phyloP scores from a whole-genome alignment of 2,113 vertebrate genomes.

The Nycticorax nycticorax region DNA sequence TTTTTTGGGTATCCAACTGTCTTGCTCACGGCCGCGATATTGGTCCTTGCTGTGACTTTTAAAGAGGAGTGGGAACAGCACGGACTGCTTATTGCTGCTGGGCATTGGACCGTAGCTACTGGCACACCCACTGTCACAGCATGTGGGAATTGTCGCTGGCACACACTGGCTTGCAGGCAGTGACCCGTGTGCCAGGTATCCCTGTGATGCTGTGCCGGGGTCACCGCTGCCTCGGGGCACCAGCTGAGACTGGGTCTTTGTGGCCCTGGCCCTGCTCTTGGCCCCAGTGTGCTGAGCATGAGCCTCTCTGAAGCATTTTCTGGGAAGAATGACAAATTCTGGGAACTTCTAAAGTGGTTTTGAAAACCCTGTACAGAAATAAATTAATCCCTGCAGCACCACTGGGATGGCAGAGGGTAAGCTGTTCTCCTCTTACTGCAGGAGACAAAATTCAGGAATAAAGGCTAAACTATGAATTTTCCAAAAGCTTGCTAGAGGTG shows the following conservation, averaged over 20 bases:
- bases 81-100: neutral
- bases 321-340: neutral
- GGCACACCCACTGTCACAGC: neutral
- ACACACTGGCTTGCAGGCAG: neutral
- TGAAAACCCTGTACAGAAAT: neutral
- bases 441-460: neutral
- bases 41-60: neutral
- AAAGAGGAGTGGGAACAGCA: neutral
- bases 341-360: neutral
- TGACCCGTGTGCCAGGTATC: neutral
- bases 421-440: neutral
- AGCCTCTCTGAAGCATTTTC: neutral
- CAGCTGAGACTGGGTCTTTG: neutral
- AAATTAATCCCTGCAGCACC: neutral
- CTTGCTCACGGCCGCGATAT: neutral
- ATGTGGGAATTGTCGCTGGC: neutral
- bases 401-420: neutral
- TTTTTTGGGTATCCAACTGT: neutral
- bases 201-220: neutral
- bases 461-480: neutral
- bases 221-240: neutral
- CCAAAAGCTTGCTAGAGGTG: neutral
- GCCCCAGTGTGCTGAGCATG: fast-evolving
- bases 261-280: neutral
- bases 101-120: fast-evolving